A percentile compares a stretch with the other conserved stretches of the same genome.
Evolutionary conservation across 1,140 invertebrate species (phyloP).

Genomic region (Atta cephalotes): DNA sequence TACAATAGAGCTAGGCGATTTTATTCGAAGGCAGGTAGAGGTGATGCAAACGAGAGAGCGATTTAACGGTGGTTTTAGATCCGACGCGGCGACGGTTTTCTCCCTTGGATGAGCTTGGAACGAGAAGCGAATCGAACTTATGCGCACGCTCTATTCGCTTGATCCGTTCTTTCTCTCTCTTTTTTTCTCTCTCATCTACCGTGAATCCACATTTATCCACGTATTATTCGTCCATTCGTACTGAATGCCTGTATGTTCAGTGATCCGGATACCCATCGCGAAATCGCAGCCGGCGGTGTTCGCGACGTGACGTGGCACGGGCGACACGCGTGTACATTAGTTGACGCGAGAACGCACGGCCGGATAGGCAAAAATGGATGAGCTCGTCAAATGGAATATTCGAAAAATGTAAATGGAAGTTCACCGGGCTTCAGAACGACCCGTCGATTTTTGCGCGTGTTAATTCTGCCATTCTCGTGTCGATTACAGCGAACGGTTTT

Average conservation of each 20-base stretch:
- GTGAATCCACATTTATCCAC: conserved; percentile 67
- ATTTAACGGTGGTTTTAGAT: conserved; percentile 71
- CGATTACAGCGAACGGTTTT: conserved; percentile 55
- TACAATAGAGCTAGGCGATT: conserved; percentile 68
- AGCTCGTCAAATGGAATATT: conserved; percentile 59
- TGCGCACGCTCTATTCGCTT: background rate
- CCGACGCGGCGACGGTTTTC: conserved; percentile 33
- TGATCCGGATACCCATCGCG: conserved; percentile 76
- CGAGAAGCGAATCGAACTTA: conserved; percentile 3
- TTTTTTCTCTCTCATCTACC: conserved; percentile 46
- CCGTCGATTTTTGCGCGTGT: conserved; percentile 43
- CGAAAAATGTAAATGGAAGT: conserved; percentile 37
- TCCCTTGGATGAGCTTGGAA: conserved; percentile 39
- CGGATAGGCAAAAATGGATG: conserved; percentile 57
- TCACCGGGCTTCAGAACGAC: conserved; percentile 18
- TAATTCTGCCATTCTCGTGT: conserved; percentile 63
- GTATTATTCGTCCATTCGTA: conserved; percentile 68
- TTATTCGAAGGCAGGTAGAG: conserved; percentile 68
- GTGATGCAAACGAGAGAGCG: conserved; percentile 69
- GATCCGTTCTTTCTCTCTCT: background rate
- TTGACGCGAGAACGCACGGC: conserved; percentile 39
- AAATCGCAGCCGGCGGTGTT: conserved; percentile 68
- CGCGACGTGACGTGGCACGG: conserved; percentile 64
- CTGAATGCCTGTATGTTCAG: conserved; percentile 70
- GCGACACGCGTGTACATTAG: conserved; percentile 63